Percentiles rank a stretch among this genome's conserved stretches.
These are phyloP conservation scores for Cisticola juncidis DNA, from an alignment of 2,113 vertebrate species.

Conservation along the genomic window DNA sequence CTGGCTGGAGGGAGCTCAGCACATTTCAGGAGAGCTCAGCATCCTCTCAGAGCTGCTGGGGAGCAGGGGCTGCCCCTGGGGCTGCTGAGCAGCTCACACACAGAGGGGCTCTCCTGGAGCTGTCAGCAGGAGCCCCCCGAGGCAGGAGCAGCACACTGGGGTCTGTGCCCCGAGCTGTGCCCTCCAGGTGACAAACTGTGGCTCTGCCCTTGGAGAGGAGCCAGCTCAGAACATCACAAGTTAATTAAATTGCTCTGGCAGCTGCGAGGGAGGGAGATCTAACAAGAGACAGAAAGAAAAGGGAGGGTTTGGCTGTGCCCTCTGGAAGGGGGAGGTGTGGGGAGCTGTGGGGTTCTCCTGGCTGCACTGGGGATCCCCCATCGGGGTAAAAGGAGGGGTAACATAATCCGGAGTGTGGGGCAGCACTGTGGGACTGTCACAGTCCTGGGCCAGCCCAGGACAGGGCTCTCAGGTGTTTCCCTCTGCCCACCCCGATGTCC, in stretches of 20 bases:
- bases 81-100: neutral
- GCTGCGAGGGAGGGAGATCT: neutral
- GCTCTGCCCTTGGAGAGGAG: slow-evolving; percentile 42
- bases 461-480: neutral
- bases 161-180: neutral
- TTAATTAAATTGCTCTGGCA: slow-evolving; percentile 31
- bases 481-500: neutral
- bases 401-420: fast-evolving
- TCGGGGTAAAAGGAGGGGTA: fast-evolving
- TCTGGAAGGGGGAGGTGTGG: neutral
- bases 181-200: slow-evolving; percentile 31
- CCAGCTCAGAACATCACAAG: neutral
- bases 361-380: fast-evolving
- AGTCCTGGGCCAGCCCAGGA: neutral
- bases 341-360: neutral
- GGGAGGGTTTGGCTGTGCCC: neutral
- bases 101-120: neutral
- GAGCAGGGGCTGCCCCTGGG: neutral
- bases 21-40: neutral
- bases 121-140: neutral
- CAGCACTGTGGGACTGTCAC: neutral
- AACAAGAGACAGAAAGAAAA: neutral
- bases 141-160: neutral
- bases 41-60: neutral
- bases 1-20: neutral